These are phyloP conservation scores for Clarias laeviceps DNA, from an alignment of 2,797 vertebrate genomes.

Conservation along the genomic window DNA sequence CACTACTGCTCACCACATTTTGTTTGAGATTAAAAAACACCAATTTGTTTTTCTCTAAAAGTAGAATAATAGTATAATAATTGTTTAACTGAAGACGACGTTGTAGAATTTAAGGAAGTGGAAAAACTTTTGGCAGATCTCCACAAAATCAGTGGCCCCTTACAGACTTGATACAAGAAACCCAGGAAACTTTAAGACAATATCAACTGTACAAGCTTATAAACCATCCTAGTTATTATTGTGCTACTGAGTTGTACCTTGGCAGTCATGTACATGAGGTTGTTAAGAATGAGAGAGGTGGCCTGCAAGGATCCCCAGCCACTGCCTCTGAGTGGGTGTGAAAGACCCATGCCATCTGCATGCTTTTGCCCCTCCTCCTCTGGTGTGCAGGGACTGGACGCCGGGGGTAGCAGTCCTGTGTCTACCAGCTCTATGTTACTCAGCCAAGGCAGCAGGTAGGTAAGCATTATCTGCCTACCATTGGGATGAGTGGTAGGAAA, in stretches of 20 bases:
- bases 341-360: constrained; percentile 71
- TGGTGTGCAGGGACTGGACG: constrained; percentile 92
- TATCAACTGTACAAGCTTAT: not conserved
- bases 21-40: not conserved
- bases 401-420: constrained; percentile 89
- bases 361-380: constrained; percentile 85
- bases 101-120: not conserved
- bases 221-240: not conserved
- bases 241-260: constrained; percentile 76
- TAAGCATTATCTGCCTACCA: constrained; percentile 96
- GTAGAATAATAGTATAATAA: not conserved
- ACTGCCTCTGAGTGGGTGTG: constrained; percentile 85
- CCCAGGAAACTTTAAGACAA: not conserved
- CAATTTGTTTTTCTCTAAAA: not conserved
- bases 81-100: not conserved
- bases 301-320: constrained; percentile 98
- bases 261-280: constrained; percentile 99
- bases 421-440: constrained; percentile 96
- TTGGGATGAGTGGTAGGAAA: constrained; percentile 96
- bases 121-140: not conserved
- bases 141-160: not conserved
- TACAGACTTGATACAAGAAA: not conserved
- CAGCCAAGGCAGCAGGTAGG: constrained; percentile 96
- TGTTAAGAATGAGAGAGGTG: constrained; percentile 95
- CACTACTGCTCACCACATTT: not conserved